Base-by-base conservation (phyloP, 2,888 invertebrate species). In the Diploptera punctata region DNA sequence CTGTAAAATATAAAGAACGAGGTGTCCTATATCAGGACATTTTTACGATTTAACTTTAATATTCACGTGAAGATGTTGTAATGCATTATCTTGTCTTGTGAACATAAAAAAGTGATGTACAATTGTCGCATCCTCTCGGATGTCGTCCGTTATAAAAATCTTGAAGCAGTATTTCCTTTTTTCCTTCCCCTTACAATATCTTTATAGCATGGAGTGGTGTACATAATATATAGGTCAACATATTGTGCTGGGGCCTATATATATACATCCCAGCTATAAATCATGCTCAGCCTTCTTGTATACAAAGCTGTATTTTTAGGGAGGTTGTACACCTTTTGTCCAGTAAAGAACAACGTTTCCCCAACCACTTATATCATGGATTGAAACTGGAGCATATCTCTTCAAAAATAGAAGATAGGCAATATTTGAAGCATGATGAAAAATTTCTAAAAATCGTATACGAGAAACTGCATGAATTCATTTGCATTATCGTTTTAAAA, bases 301-400 rank as follows among this genome's bases (percentile, higher is more conserved):
- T 29, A 57, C 26, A 57, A 57, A 57, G 57, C 31, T 5, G n/a
- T 57, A 57, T 57, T 57, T 57, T 29, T 57, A 57, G 29, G 29
- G 54, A n/a, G 31, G 57, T 29, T 57, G 57, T 29, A 29, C n/a
- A 29, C 57, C 57, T 57, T 57, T 57, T 57, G 57, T 57, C 57
- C 57, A 16, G 29, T 24, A 26, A 57, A 57, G 57, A 29, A 57
- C 57, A 29, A 1, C 57, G 2, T n/a, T 29, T n/a, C n/a, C n/a
- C n/a, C n/a, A n/a, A n/a, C n/a, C n/a, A n/a, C n/a, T n/a, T n/a
- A n/a, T n/a, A n/a, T n/a, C n/a, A n/a, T n/a, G n/a, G n/a, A n/a
- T n/a, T n/a, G n/a, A n/a, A n/a, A n/a, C n/a, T n/a, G n/a, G n/a
- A n/a, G n/a, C n/a, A n/a, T n/a, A n/a, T n/a, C n/a, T n/a, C n/a